A percentile compares a stretch with the other conserved stretches of the same genome.
Evolutionary conservation across 2,113 vertebrate species (phyloP).

Genomic region (Gasterosteus nipponicus): DNA sequence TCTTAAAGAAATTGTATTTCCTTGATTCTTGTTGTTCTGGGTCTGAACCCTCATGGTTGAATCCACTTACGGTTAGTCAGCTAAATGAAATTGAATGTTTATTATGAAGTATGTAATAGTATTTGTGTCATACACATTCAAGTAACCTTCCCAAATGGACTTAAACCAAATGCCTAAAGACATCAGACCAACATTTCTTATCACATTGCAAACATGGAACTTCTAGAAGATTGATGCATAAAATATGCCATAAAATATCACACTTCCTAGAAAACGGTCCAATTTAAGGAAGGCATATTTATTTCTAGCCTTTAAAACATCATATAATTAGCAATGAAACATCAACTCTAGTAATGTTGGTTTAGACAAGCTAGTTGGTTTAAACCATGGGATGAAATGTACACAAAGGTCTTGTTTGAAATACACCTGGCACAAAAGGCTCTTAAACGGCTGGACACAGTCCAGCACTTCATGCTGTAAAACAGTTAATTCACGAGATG

Average conservation of each 20-base stretch:
- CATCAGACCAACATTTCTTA: neutral
- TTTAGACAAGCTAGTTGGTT: neutral
- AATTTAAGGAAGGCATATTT: neutral
- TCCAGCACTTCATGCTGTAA: slow-evolving; percentile 26
- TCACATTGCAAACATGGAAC: neutral
- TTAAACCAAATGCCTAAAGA: neutral
- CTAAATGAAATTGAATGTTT: too few species aligned
- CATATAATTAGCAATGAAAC: neutral
- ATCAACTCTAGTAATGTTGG: neutral
- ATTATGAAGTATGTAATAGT: neutral
- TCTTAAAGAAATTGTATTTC: too few species aligned
- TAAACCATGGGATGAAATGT: neutral
- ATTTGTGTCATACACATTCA: neutral
- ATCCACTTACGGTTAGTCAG: too few species aligned
- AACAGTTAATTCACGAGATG: slow-evolving; percentile 21
- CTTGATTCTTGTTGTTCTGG: too few species aligned
- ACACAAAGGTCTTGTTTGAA: slow-evolving; percentile 7
- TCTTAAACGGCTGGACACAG: slow-evolving; percentile 17
- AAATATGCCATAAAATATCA: neutral
- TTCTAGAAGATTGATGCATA: neutral
- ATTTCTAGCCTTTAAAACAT: neutral
- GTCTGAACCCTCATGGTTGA: too few species aligned
- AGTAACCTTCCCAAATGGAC: neutral
- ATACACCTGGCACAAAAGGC: neutral
- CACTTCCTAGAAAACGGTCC: neutral